These are phyloP conservation scores for Phyllostomus hastatus DNA, from an alignment of 2,113 vertebrate species.

Conservation along the genomic window DNA sequence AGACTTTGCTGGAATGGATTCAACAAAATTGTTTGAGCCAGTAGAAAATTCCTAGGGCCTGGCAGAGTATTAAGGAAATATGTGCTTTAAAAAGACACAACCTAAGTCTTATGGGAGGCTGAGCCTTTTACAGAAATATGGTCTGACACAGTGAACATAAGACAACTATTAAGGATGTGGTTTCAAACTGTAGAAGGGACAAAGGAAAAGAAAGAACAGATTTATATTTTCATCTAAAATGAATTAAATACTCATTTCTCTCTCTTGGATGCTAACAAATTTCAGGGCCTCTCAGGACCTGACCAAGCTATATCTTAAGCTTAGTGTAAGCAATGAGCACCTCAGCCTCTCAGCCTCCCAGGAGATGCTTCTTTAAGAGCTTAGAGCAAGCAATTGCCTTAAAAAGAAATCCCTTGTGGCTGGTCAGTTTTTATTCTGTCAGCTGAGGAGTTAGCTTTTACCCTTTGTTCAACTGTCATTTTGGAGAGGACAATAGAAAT, in stretches of 20 bases:
- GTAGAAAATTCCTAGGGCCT: background rate
- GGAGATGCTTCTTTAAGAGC: constrained; percentile 1
- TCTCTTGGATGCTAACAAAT: background rate
- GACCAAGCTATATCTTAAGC: constrained; percentile 1
- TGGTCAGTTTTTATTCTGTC: constrained; percentile 10
- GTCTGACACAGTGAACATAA: background rate
- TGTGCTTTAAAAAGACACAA: background rate
- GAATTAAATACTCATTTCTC: constrained; percentile 30
- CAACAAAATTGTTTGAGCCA: background rate
- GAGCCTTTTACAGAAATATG: background rate
- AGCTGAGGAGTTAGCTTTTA: background rate
- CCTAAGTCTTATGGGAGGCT: background rate
- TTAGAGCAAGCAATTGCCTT: constrained; percentile 21
- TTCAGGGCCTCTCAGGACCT: constrained; percentile 14
- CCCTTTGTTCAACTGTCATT: constrained; percentile 40
- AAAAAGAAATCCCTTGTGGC: constrained; percentile 1
- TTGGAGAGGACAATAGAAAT: background rate
- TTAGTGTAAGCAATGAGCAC: constrained; percentile 1
- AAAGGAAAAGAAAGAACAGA: constrained; percentile 41
- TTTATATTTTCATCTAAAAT: constrained; percentile 53
- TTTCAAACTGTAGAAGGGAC: constrained; percentile 18
- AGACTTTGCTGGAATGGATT: background rate
- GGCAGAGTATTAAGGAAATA: background rate
- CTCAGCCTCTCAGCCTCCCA: background rate
- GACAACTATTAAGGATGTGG: background rate